Conservation (phyloP, 2,888 invertebrate species). For the Villa cingulata region DNA sequence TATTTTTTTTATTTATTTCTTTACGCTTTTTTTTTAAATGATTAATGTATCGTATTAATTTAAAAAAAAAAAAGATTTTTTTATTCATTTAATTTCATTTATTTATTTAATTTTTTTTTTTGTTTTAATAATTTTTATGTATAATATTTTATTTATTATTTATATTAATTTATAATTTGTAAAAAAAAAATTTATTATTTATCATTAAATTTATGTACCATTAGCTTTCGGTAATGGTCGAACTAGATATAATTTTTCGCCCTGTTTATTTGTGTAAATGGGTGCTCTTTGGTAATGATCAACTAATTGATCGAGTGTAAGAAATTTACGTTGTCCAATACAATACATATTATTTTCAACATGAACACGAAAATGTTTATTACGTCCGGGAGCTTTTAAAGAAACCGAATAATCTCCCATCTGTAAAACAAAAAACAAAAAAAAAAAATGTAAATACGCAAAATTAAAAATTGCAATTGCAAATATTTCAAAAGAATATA, state of each 20-base stretch:
- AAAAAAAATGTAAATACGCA: not conserved
- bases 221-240: conserved; percentile 69
- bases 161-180: not conserved
- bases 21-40: too few species aligned
- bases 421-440: conserved; percentile 41
- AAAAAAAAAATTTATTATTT: conserved; percentile 6
- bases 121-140: too few species aligned
- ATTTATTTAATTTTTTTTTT: too few species aligned
- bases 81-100: too few species aligned
- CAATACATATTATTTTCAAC: conserved; percentile 85
- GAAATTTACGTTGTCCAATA: conserved; percentile 97
- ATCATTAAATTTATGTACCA: conserved; percentile 30
- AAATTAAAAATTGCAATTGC: not conserved
- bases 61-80: too few species aligned
- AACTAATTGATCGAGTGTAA: conserved; percentile 88
- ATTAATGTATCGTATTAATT: too few species aligned
- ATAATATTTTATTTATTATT: not conserved
- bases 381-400: conserved; percentile 90
- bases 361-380: conserved; percentile 98
- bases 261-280: conserved; percentile 95
- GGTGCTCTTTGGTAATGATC: conserved; percentile 98
- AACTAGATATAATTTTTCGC: conserved; percentile 93
- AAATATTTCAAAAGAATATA: not conserved
- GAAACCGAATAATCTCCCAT: conserved; percentile 98
- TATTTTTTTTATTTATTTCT: too few species aligned